Conservation (phyloP, 2,888 invertebrate species). For the Lottia gigantea region DNA sequence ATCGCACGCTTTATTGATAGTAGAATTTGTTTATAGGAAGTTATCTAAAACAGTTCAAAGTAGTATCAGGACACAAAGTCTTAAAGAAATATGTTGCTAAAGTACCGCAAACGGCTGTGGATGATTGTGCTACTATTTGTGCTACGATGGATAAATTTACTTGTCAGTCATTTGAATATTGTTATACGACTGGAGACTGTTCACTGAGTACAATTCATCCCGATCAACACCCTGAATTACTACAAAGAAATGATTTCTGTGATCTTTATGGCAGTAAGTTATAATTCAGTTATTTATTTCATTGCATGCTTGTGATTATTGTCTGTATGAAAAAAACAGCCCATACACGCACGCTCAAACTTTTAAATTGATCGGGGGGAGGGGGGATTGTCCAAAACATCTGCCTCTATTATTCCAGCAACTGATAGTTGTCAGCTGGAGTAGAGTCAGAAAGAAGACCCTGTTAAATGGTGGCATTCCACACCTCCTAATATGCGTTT, state of each 20-base stretch:
- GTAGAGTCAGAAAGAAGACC: no score
- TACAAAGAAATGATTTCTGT: constrained; percentile 32
- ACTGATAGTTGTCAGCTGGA: no score
- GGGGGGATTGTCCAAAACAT: no score
- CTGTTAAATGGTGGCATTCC: no score
- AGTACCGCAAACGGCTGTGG: constrained; percentile 44
- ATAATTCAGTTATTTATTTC: neutral
- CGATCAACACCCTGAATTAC: constrained; percentile 30
- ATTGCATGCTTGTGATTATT: no score
- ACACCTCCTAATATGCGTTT: no score
- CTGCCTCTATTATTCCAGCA: no score
- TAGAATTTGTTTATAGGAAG: constrained; percentile 24
- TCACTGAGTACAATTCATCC: constrained; percentile 39
- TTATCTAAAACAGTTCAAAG: constrained; percentile 34
- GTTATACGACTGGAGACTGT: constrained; percentile 46
- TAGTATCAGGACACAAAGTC: constrained; percentile 23
- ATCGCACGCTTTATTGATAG: no score
- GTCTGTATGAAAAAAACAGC: no score
- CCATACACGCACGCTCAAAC: no score
- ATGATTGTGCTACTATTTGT: constrained; percentile 51
- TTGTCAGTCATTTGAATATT: constrained; percentile 51
- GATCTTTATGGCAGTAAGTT: constrained; percentile 50
- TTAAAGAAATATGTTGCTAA: constrained; percentile 22
- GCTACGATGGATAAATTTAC: constrained; percentile 35
- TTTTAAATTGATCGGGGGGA: no score